Evolutionary conservation across 2,113 vertebrate species (phyloP), one percentile per base, ranked within the genome.

Genomic region (Potamarius usumacintae): DNA sequence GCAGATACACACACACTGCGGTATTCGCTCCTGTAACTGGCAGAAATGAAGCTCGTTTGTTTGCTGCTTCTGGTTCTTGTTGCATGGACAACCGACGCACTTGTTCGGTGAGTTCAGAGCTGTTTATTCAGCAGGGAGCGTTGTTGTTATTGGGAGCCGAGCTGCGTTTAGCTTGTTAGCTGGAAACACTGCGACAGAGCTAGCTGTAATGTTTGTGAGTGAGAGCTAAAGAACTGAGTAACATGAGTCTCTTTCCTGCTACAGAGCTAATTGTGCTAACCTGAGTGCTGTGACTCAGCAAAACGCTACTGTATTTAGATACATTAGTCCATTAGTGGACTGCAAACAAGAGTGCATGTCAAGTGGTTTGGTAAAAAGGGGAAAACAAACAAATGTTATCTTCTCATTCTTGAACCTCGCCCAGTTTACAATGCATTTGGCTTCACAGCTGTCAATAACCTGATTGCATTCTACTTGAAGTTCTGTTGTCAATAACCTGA

Each of bases 91-190:
- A 74, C 72, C 77, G 89, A 95, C 50, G 94, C 94, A 0, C 60
- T 96, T 10, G 83, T 95, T 7, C 89, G 95, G 95, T 96, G 90
- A 95, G 93, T 27, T 12, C 7, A 0, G 15, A 34, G n/a, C 27
- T 55, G n/a, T 83, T n/a, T 57, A 57, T 57, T 80, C 42, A 42
- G 42, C 20, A 2, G 10, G 2, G 25, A n/a, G 5, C 14, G 20
- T 1, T 22, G 34, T 1, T 9, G 71, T 74, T 25, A 9, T 57
- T 22, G 42, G 7, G 1, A 50, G 22, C 22, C 25, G 18, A 57
- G 55, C n/a, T 14, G 0, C 9, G 10, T 0, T 82, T 22, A 22
- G 57, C 30, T 6, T 2, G 15, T 25, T 62, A 58, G 57, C 79
- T 20, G 2, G 27, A 2, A 8, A 57, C 6, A 17, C 77, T 20